Conservation (phyloP, 2,797 vertebrate species). For the Etheostoma perlongum region DNA sequence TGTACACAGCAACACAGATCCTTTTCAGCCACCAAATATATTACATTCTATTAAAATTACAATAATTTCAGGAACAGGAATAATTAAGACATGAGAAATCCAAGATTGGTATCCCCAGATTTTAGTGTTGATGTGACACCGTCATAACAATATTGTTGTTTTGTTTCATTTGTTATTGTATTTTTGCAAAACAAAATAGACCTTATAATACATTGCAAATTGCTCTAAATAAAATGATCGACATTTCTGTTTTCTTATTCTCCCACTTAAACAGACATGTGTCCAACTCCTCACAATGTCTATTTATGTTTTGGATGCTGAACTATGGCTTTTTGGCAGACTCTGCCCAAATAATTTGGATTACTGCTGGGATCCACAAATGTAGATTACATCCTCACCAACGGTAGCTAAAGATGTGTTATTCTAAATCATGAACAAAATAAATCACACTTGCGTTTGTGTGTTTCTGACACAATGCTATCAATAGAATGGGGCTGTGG, state of each 20-base stretch:
- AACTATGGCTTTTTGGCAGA: conserved; percentile 67
- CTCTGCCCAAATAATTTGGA: conserved; percentile 69
- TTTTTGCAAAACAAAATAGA: neutral
- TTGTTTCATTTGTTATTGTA: conserved; percentile 1
- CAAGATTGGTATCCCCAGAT: neutral
- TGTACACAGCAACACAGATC: neutral
- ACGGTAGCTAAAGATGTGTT: conserved; percentile 59
- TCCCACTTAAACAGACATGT: conserved; percentile 35
- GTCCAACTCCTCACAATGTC: conserved; percentile 56
- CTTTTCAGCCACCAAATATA: conserved; percentile 55
- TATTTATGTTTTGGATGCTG: conserved; percentile 60
- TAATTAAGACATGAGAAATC: conserved; percentile 1
- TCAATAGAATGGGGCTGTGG: conserved; percentile 70
- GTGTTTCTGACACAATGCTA: conserved; percentile 80
- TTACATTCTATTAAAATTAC: conserved; percentile 57
- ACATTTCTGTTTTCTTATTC: conserved; percentile 30
- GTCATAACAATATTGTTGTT: neutral
- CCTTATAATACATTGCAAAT: neutral
- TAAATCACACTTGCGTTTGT: conserved; percentile 78
- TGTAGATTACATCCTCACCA: conserved; percentile 46
- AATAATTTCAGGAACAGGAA: conserved; percentile 63
- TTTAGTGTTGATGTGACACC: neutral
- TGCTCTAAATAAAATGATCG: neutral
- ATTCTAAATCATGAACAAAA: conserved; percentile 75
- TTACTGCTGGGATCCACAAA: conserved; percentile 57